These are phyloP conservation scores for Podotricha telesiphe DNA, from an alignment of 2,888 invertebrate genomes.

Conservation along the genomic window DNA sequence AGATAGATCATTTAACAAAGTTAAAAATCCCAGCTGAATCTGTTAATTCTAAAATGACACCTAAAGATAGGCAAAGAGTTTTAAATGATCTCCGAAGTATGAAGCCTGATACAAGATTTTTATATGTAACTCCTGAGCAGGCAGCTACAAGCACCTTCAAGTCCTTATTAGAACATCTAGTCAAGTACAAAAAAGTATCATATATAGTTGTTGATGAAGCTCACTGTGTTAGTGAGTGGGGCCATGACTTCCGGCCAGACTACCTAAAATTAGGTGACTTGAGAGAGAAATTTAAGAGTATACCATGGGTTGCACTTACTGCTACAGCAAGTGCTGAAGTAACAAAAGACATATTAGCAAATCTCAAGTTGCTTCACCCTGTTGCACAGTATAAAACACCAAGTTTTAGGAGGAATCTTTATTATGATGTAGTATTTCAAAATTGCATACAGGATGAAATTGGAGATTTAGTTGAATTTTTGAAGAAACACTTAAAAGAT, in stretches of 20 bases:
- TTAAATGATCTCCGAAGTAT: conserved; percentile 89
- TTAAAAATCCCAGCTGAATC: conserved; percentile 93
- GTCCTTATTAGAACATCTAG: conserved; percentile 86
- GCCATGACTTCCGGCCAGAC: conserved; percentile 98
- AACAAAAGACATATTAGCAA: conserved; percentile 90
- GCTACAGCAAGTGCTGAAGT: conserved; percentile 95
- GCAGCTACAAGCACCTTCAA: conserved; percentile 91
- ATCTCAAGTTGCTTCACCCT: conserved; percentile 87
- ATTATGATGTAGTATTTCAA: conserved; percentile 96
- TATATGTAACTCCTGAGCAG: conserved; percentile 99
- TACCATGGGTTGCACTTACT: conserved; percentile 96
- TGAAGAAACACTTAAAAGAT: conserved; percentile 85
- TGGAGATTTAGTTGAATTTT: conserved; percentile 90
- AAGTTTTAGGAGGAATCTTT: conserved; percentile 96
- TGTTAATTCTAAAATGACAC: conserved; percentile 95
- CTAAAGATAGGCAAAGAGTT: conserved; percentile 90
- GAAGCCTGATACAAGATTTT: conserved; percentile 90
- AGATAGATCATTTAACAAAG: conserved; percentile 92
- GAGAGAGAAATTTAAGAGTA: conserved; percentile 83
- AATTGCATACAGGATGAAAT: conserved; percentile 92
- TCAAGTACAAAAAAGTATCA: conserved; percentile 90
- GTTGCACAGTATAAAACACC: conserved; percentile 91
- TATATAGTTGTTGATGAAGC: conserved; percentile 98
- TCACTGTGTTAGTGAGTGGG: conserved; percentile 99
- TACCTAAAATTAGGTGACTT: conserved; percentile 92